Base-by-base conservation (phyloP, 1,140 invertebrate species). In the Cyclina sinensis region DNA sequence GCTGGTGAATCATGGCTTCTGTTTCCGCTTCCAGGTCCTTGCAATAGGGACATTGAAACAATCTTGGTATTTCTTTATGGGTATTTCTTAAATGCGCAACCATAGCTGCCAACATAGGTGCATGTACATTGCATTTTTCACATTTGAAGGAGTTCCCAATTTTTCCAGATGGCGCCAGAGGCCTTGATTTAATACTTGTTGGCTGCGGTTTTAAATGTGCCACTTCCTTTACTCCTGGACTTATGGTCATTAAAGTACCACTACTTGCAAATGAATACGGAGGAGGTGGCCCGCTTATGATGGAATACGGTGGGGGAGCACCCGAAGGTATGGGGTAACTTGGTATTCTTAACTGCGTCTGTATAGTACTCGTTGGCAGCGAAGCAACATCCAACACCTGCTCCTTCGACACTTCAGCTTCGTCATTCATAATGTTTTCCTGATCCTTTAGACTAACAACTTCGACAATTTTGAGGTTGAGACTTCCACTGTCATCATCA, bases 1-100 rank as follows among this genome's bases (percentile, higher is more conserved):
- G 93, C 0, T 76, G 76, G 57, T 92, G 90, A 46, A 94, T 92
- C 57, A 92, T 80, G 39, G 91, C 88, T 88, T 94, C 93, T 0
- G 90, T 92, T 39, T 90, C 88, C 30, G 89, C 85, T 87, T 93
- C 92, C 57, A 89, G 86, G 48, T 91, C 85, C 78, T 90, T 89
- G 62, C 94, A 94, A 83, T 92, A 94, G 14, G 94, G 94, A 43
- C 94, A 94, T 39, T 92, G 74, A 73, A 94, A 94, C 35, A 93
- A 80, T 54, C 89, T 68, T 39, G 83, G 78, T 51, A 94, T 93
- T 27, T 93, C 91, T 81, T 84, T 91, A 82, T 94, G 94, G 11
- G 90, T 82, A 21, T 90, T 83, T 35, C 92, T 86, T 84, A 94
- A 88, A 89, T 94, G 94, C 37, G 92, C 92, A 27, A 94, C 93